Evolutionary conservation across 1,140 invertebrate species (phyloP), one percentile per base, ranked within the genome.

Genomic region (Brachionus angularis): DNA sequence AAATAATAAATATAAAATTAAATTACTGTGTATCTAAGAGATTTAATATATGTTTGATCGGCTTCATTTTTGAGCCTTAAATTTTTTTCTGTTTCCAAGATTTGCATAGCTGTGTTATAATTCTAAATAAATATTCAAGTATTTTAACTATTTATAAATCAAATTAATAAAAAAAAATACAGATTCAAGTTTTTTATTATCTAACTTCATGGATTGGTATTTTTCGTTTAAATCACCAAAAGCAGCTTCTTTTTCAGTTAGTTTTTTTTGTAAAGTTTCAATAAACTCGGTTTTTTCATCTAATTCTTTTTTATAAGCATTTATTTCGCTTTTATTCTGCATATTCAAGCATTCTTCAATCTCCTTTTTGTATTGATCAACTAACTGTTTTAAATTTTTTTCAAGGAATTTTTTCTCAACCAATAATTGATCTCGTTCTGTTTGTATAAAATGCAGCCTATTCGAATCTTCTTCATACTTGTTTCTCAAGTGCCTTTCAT

Each of bases 401-500:
- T 67, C 62, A 16, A 67, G 47, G 29, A 29, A 47, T 18, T 29
- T 46, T 36, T 67, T 67, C 16, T 67, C 62, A 12, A 21, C 31
- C 16, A 67, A 3, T 29, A 67, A 50, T 23, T 47, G 62, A 67
- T 67, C 62, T 3, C 62, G 25, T 67, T 67, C 62, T 23, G 44
- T 67, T 34, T 47, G 18, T n/a, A 67, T 50, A 67, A 67, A 67
- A 23, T 67, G 47, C 12, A 67, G 31, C 21, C 62, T 14, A 67
- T 67, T 67, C 14, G 62, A 67, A 36, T 67, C 62, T 29, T 67
- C 47, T 67, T 67, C 62, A 12, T 67, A 67, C 14, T 33, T 33
- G 33, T 67, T 50, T 10, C 62, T 39, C 7, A 67, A 34, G 47
- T 67, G 33, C 18, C 62, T 39, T 25, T 67, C 62, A 36, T 67